Percentiles rank a stretch among this genome's conserved stretches.
phyloP scores from a whole-genome alignment of 2,797 vertebrate genomes.

The Poeciliopsis paucimaculata region DNA sequence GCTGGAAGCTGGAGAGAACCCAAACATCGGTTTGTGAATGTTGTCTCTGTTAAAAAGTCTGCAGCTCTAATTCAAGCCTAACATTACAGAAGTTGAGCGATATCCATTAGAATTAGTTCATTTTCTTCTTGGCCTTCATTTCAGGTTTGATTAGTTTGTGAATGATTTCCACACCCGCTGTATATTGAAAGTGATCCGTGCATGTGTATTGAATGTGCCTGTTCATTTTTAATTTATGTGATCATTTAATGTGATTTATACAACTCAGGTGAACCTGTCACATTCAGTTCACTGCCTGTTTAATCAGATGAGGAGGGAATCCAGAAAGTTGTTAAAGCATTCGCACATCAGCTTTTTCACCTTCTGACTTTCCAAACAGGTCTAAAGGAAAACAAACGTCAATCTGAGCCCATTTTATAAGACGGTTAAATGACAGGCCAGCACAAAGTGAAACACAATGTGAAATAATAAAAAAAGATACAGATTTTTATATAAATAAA shows the following conservation, averaged over 20 bases:
- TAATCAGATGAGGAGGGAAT: not conserved
- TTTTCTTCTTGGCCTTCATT: slow-evolving; percentile 20
- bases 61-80: not conserved
- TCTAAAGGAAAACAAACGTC: not conserved
- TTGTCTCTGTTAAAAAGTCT: not conserved
- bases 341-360: not conserved
- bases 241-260: slow-evolving; percentile 12
- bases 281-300: not conserved
- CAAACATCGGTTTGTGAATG: no score
- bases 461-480: not conserved
- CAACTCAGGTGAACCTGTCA: not conserved
- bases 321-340: not conserved
- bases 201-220: not conserved
- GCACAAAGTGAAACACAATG: not conserved
- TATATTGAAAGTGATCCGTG: not conserved
- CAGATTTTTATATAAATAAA: no score
- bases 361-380: not conserved
- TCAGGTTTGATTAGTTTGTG: slow-evolving; percentile 15
- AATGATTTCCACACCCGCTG: not conserved
- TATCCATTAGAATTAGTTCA: slow-evolving; percentile 3
- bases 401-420: not conserved
- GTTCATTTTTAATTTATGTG: slow-evolving; percentile 11
- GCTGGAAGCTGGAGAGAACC: not conserved
- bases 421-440: not conserved
- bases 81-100: not conserved